phyloP scores from a whole-genome alignment of 2,888 invertebrate species.

The Chirona hameri region DNA sequence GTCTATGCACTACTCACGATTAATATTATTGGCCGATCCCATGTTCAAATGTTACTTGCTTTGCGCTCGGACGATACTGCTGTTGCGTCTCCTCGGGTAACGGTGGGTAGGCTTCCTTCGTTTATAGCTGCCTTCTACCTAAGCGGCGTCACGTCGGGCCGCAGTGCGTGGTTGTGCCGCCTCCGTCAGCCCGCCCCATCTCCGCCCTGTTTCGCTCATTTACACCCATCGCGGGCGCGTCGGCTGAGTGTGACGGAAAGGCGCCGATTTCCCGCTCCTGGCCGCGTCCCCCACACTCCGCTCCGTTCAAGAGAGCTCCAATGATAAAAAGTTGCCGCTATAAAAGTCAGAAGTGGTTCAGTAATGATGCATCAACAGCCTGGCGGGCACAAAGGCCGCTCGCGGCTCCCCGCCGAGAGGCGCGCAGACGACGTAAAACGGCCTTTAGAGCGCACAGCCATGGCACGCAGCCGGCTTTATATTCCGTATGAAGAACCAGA shows the following conservation, averaged over 20 bases:
- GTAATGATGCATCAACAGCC: constrained; percentile 9
- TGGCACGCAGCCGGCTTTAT: neutral
- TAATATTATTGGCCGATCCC: too few species aligned
- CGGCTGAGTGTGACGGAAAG: neutral
- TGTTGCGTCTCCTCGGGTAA: too few species aligned
- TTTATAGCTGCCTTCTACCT: too few species aligned
- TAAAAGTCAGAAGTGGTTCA: constrained; percentile 22
- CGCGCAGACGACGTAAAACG: neutral
- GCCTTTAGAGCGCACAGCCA: neutral
- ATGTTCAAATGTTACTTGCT: too few species aligned
- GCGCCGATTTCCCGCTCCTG: neutral
- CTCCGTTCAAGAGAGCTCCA: neutral
- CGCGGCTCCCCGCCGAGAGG: neutral
- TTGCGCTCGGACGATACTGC: too few species aligned
- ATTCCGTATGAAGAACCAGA: neutral
- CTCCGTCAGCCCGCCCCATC: too few species aligned
- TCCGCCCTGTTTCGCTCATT: neutral
- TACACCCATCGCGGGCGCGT: neutral
- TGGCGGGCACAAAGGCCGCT: neutral
- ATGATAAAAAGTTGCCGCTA: constrained; percentile 26
- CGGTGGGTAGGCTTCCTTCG: too few species aligned
- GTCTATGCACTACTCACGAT: too few species aligned
- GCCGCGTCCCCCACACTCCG: neutral
- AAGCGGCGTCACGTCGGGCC: too few species aligned
- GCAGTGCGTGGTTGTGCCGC: too few species aligned